Percentiles rank a stretch among this genome's conserved stretches.
Conservation (phyloP, 2,888 invertebrate species). For the Oligia fasciuncula region DNA sequence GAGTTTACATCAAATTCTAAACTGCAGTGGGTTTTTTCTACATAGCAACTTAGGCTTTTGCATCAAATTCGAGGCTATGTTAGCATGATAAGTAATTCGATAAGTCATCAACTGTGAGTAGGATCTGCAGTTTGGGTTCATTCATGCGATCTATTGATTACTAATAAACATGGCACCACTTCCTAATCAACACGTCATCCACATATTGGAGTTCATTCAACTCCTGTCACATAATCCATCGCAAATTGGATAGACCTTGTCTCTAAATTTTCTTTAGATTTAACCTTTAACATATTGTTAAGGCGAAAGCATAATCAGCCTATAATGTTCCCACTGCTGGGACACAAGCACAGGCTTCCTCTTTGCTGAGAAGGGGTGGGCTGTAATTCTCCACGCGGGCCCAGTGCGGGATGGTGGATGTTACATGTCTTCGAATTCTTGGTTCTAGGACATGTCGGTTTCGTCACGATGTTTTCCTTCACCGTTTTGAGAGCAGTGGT, state of each 20-base stretch:
- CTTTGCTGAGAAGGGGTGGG: neutral
- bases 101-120: neutral
- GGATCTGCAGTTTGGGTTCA: neutral
- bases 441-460: too few relatives aligned
- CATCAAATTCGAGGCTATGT: neutral
- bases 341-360: neutral
- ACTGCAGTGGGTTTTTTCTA: neutral
- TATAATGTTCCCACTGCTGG: neutral
- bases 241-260: slow-evolving; percentile 60
- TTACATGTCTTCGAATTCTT: too few relatives aligned
- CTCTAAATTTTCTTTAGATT: slow-evolving; percentile 42
- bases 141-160: neutral
- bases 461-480: neutral
- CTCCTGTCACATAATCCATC: slow-evolving; percentile 34
- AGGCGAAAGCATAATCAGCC: neutral
- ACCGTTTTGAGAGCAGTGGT: neutral
- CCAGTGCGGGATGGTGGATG: neutral
- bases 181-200: neutral
- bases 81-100: neutral
- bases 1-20: neutral
- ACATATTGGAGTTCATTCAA: slow-evolving; percentile 37
- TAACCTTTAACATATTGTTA: slow-evolving; percentile 9
- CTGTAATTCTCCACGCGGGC: neutral
- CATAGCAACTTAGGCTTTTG: neutral
- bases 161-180: neutral